Evolutionary conservation across 2,797 vertebrate species (phyloP).

Genomic region (Catostomus latipinnis): DNA sequence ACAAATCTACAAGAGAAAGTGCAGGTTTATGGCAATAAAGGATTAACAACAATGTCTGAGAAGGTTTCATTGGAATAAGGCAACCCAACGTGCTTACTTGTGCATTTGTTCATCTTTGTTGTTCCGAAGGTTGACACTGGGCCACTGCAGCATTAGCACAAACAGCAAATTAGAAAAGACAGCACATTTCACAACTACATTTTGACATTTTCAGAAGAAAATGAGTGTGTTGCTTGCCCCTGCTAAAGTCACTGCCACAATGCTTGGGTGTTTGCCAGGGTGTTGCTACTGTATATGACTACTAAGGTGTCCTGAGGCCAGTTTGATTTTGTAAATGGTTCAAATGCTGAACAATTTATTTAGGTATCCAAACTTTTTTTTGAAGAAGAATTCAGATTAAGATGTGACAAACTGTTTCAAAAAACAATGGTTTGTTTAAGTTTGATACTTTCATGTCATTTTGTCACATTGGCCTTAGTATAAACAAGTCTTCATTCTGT

Average conservation of each 20-base stretch:
- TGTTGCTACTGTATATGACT: no score
- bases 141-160: constrained; percentile 82
- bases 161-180: background rate
- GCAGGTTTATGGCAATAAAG: constrained; percentile 6
- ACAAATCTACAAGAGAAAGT: constrained; percentile 84
- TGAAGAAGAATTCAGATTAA: no score
- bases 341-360: background rate
- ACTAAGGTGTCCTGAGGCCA: no score
- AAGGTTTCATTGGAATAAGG: background rate
- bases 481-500: background rate
- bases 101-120: constrained; percentile 99
- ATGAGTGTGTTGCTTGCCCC: background rate
- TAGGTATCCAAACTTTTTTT: background rate
- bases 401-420: no score
- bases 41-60: background rate
- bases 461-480: background rate
- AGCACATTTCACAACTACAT: background rate
- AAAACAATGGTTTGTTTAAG: background rate
- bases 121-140: constrained; percentile 94
- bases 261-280: no score
- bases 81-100: constrained; percentile 76
- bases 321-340: no score
- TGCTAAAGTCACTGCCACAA: no score
- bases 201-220: background rate
- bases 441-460: background rate